A percentile compares a stretch with the other conserved stretches of the same genome.
Conservation (phyloP, 2,797 vertebrate genomes). For the Tamandua tetradactyla region DNA sequence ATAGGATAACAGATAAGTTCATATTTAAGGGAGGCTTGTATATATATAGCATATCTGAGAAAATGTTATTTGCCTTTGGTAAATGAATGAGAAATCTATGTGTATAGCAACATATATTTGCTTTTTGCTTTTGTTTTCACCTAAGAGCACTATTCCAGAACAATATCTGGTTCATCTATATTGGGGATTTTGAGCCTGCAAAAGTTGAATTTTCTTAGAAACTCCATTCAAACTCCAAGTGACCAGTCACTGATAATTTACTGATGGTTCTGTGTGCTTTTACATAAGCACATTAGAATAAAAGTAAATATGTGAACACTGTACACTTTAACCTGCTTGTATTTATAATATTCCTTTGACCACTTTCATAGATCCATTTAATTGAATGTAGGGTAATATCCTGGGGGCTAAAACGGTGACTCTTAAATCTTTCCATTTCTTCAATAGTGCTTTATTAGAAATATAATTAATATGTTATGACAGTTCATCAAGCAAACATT, state of each 20-base stretch:
- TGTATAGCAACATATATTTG: not conserved
- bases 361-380: not conserved
- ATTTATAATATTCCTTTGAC: not conserved
- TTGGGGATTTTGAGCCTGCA: not conserved
- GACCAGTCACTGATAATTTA: not conserved
- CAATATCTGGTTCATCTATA: not conserved
- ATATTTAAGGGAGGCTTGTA: not conserved
- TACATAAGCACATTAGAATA: not conserved
- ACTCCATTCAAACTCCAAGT: not conserved
- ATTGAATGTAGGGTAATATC: not conserved
- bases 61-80: not conserved
- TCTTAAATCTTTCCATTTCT: not conserved
- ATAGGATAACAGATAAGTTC: not conserved
- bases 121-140: not conserved
- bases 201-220: not conserved
- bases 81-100: not conserved
- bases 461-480: not conserved
- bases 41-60: not conserved
- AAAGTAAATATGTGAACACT: not conserved
- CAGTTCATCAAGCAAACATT: not conserved
- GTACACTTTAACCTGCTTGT: not conserved
- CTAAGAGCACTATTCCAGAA: not conserved
- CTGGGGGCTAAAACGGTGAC: not conserved
- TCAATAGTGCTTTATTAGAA: not conserved
- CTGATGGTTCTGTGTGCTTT: not conserved